Base-by-base conservation (phyloP, 2,113 vertebrate species). In the Archilochus colubris region DNA sequence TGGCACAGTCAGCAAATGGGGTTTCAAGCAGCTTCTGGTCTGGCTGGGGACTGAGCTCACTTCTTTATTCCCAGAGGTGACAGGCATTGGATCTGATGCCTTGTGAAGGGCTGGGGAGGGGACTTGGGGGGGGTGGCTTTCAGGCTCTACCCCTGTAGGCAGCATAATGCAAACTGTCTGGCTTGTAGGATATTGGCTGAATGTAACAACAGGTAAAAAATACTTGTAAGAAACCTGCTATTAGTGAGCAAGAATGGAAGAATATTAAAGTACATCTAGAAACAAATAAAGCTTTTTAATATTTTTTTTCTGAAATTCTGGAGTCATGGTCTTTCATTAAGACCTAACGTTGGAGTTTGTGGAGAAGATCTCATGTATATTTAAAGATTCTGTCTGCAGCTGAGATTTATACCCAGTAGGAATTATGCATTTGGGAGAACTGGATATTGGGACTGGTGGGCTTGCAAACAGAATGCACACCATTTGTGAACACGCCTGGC, bases 381-480 rank as follows among this genome's bases (percentile, higher is more conserved):
- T 79, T 14, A 15, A 70, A 59, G 16, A 43, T 31, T 36, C 51
- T 54, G 16, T 76, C 79, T 86, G 59, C 16, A 43, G 13, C 58
- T 31, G 80, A 76, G 69, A 69, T 77, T 76, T 84, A 17, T 23
- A 31, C 78, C 70, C 58, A 83, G 66, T 38, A 92, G 54, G 63
- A 85, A 40, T 17, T 21, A 20, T 24, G 24, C 51, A 68, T 88
- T 74, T 73, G 69, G 77, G 67, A 86, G 50, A 82, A 76, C 6
- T 68, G 69, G 76, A 14, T 88, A 46, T 38, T 86, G 75, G 40
- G 51, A 24, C 79, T 55, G 36, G 14, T 51, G 30, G 72, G 33
- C 88, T 68, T 92, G 92, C 81, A 88, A 93, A 70, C 58, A 91
- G 83, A 89, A 62, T 50, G 50, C 54, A 43, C 81, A 57, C 67